Conservation (phyloP, 2,113 vertebrate species). For the Otus sunia region DNA sequence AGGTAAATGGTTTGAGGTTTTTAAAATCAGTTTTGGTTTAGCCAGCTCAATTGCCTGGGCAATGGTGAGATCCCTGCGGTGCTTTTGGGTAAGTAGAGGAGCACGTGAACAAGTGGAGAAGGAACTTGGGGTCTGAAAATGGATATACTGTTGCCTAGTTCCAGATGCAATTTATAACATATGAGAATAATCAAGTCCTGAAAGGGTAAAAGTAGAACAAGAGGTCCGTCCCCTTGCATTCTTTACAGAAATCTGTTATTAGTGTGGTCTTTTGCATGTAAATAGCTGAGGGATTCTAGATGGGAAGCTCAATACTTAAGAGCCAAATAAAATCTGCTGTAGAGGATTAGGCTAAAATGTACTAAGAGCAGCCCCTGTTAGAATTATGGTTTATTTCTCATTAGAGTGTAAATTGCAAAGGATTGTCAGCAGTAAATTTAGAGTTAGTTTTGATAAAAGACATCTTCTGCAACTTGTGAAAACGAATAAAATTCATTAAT, state of each 20-base stretch:
- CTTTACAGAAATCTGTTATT: background rate
- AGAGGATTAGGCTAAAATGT: background rate
- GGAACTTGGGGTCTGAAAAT: background rate
- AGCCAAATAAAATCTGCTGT: constrained; percentile 27
- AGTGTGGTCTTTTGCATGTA: background rate
- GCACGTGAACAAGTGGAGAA: background rate
- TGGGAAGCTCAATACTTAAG: background rate
- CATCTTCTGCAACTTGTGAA: constrained; percentile 48
- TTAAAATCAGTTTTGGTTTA: background rate
- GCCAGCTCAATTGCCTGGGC: background rate
- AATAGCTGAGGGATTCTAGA: background rate
- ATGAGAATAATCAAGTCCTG: constrained; percentile 7
- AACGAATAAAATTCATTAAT: constrained; percentile 68
- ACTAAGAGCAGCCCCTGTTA: background rate
- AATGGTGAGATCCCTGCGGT: background rate
- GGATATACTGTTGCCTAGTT: background rate
- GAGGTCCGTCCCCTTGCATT: background rate
- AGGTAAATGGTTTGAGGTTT: background rate
- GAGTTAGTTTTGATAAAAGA: constrained; percentile 43
- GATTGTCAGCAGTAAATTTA: constrained; percentile 19
- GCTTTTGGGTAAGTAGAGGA: background rate
- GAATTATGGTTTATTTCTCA: constrained; percentile 38
- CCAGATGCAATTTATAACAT: background rate
- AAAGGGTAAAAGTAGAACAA: constrained; percentile 4
- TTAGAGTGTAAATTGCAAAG: constrained; percentile 14